Conservation (phyloP, 2,113 vertebrate genomes). For the Alouatta palliata region DNA sequence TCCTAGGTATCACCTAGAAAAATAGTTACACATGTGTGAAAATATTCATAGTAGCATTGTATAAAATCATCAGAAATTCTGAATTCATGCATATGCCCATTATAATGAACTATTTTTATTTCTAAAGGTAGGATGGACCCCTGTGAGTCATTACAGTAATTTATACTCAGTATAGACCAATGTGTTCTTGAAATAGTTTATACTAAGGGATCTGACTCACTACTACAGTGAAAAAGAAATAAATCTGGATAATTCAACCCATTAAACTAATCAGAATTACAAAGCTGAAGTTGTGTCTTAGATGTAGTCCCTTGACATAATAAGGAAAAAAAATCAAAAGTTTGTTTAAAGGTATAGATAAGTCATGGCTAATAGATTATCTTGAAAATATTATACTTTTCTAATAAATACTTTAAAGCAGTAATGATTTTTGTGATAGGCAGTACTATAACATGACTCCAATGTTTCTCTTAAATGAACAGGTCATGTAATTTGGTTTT, state of each 20-base stretch:
- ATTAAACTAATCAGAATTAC: not conserved
- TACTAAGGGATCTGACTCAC: not conserved
- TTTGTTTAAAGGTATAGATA: not conserved
- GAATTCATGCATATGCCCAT: not conserved
- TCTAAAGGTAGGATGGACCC: not conserved
- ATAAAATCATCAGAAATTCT: not conserved
- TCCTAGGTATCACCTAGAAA: not conserved
- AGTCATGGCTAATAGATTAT: not conserved
- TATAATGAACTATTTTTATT: not conserved
- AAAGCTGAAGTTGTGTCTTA: not conserved
- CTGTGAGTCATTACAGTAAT: not conserved
- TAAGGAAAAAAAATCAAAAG: not conserved
- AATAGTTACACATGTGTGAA: not conserved
- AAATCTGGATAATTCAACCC: not conserved
- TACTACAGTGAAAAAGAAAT: not conserved
- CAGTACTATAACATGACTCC: not conserved
- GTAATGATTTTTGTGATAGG: not conserved
- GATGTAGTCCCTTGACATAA: not conserved
- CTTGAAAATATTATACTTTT: not conserved
- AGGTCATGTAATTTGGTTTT: not conserved
- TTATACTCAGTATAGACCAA: not conserved
- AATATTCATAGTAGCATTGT: not conserved
- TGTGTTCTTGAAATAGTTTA: not conserved
- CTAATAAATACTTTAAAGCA: not conserved
- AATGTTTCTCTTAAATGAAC: not conserved